These are phyloP conservation scores for Amphiduros pacificus DNA, from an alignment of 2,888 invertebrate species.

Conservation along the genomic window DNA sequence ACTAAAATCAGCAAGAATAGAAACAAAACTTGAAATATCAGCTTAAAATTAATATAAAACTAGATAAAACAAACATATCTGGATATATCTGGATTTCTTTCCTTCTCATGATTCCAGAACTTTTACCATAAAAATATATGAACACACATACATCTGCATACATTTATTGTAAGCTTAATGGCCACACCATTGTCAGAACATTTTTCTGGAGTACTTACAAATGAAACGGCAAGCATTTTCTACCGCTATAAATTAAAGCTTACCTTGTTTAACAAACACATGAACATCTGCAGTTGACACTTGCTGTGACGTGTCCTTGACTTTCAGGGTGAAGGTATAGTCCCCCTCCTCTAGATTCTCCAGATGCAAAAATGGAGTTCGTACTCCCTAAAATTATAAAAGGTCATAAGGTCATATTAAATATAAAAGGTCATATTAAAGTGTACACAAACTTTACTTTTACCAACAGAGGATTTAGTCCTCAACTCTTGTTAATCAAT, in stretches of 20 bases:
- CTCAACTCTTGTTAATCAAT: too few relatives aligned
- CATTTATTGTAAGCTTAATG: too few relatives aligned
- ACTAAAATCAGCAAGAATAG: not conserved
- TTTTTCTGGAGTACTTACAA: too few relatives aligned
- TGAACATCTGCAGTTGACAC: slow-evolving; percentile 84
- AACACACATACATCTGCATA: too few relatives aligned
- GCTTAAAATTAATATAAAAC: not conserved
- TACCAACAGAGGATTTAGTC: too few relatives aligned
- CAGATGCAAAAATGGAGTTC: slow-evolving; percentile 83
- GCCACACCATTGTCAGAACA: too few relatives aligned
- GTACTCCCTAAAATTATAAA: slow-evolving; percentile 71
- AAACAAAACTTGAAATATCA: not conserved
- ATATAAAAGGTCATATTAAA: too few relatives aligned
- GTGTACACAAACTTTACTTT: too few relatives aligned
- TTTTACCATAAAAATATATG: not conserved
- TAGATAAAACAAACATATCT: not conserved
- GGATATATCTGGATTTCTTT: not conserved
- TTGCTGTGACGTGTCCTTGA: slow-evolving; percentile 88
- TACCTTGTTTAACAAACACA: slow-evolving; percentile 83
- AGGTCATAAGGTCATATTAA: too few relatives aligned
- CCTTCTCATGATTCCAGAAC: not conserved
- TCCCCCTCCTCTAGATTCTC: slow-evolving; percentile 91
- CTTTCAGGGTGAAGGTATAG: slow-evolving; percentile 90
- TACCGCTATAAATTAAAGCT: too few relatives aligned
- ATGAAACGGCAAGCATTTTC: too few relatives aligned